These are phyloP conservation scores for Leptopilina syphax DNA, from an alignment of 2,888 invertebrate species.

Conservation along the genomic window DNA sequence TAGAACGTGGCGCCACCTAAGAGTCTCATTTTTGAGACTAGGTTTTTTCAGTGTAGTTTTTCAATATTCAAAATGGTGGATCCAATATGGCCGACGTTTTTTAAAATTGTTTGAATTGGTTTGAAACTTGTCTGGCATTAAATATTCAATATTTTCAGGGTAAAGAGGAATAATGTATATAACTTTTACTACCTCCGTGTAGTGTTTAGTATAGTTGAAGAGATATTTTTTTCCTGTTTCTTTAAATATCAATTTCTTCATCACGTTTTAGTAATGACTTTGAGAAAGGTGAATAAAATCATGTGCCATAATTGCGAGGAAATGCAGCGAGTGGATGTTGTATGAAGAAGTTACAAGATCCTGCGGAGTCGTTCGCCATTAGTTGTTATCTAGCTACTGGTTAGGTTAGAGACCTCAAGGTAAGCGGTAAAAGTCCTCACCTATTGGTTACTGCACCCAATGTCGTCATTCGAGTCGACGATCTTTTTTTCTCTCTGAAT, in stretches of 20 bases:
- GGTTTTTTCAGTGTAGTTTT: no score
- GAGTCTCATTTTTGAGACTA: no score
- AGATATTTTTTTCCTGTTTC: background rate
- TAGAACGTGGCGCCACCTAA: no score
- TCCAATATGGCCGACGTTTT: no score
- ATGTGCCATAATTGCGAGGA: background rate
- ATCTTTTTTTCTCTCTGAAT: slow-evolving; percentile 54
- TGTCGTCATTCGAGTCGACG: slow-evolving; percentile 71
- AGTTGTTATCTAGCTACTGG: background rate
- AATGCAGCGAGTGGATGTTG: background rate
- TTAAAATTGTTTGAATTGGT: no score
- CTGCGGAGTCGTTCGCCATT: background rate
- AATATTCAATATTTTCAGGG: no score
- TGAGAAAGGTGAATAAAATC: slow-evolving; percentile 12
- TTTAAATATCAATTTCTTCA: background rate
- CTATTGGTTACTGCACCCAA: slow-evolving; percentile 63
- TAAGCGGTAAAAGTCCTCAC: slow-evolving; percentile 68
- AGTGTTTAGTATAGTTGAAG: no score
- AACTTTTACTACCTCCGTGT: no score
- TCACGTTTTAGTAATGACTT: slow-evolving; percentile 3
- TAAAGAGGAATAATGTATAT: no score
- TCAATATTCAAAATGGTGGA: no score
- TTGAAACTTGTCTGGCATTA: no score
- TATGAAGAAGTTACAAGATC: slow-evolving; percentile 1
- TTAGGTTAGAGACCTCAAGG: slow-evolving; percentile 60